These are phyloP conservation scores for Drosophila paucipuncta DNA, from an alignment of 2,888 invertebrate species.

Conservation along the genomic window DNA sequence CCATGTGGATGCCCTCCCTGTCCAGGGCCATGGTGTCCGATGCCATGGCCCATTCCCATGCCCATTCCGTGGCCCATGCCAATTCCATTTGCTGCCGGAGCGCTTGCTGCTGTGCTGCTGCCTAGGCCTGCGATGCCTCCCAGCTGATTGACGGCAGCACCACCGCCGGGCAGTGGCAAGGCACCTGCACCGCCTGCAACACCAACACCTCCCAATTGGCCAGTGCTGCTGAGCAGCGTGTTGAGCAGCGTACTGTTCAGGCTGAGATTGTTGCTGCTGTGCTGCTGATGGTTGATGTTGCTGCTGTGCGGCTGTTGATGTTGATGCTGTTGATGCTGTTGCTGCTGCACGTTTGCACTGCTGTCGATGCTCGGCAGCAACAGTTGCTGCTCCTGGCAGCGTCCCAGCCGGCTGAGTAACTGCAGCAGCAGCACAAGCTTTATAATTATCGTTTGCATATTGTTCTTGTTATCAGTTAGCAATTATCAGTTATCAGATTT, in stretches of 20 bases:
- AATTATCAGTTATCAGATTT: slow-evolving; percentile 14
- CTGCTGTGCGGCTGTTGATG: slow-evolving; percentile 43
- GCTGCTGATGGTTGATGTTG: slow-evolving; percentile 43
- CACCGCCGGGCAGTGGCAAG: slow-evolving; percentile 30
- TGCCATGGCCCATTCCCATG: slow-evolving; percentile 28
- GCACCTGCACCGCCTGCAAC: slow-evolving; percentile 11
- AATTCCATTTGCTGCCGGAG: slow-evolving; percentile 19
- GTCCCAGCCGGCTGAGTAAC: slow-evolving; percentile 51
- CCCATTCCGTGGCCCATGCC: slow-evolving; percentile 28
- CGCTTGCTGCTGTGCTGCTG: slow-evolving; percentile 42
- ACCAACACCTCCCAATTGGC: slow-evolving; percentile 40
- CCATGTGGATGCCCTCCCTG: slow-evolving; percentile 66
- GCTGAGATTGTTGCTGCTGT: slow-evolving; percentile 49
- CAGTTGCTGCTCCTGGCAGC: slow-evolving; percentile 59
- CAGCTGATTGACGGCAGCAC: slow-evolving; percentile 51
- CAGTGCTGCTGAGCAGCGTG: slow-evolving; percentile 49
- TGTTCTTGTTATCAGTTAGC: slow-evolving; percentile 17
- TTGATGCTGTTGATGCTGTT: slow-evolving; percentile 36
- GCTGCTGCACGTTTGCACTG: slow-evolving; percentile 40
- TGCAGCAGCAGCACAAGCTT: slow-evolving; percentile 50
- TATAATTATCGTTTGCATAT: slow-evolving; percentile 46
- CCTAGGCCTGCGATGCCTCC: slow-evolving; percentile 37
- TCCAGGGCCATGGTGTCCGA: slow-evolving; percentile 27
- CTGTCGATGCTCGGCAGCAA: slow-evolving; percentile 56
- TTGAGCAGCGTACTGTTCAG: slow-evolving; percentile 75